Percentiles rank a stretch among this genome's conserved stretches.
These are phyloP conservation scores for Eupithecia abbreviata DNA, from an alignment of 2,888 invertebrate species.

Conservation along the genomic window DNA sequence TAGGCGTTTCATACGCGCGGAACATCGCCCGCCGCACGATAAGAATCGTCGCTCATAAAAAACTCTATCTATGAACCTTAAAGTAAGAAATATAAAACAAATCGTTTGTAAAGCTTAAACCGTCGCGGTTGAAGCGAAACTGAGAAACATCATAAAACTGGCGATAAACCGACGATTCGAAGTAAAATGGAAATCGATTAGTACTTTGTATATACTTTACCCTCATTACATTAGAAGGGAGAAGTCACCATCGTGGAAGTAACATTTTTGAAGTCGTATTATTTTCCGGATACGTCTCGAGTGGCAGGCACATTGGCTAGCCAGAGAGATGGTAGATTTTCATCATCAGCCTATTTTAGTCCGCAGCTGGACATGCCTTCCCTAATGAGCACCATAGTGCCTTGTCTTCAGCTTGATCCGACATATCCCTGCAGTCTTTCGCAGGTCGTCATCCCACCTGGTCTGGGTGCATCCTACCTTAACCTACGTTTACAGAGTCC, in stretches of 20 bases:
- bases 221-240: background rate
- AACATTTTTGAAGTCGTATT: background rate
- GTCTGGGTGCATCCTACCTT: no score
- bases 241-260: background rate
- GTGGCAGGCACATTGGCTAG: background rate
- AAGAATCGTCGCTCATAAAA: background rate
- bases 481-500: no score
- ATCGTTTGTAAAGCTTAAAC: conserved; percentile 22
- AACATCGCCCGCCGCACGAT: no score
- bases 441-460: no score
- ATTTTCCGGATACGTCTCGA: background rate
- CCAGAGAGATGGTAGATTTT: background rate
- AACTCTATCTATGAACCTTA: conserved; percentile 1
- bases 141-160: conserved; percentile 25
- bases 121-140: background rate
- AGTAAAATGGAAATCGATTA: conserved; percentile 18
- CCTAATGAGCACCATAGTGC: no score
- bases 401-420: no score
- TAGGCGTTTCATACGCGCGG: no score
- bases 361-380: no score
- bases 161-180: conserved; percentile 17
- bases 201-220: background rate
- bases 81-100: conserved; percentile 20
- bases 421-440: no score
- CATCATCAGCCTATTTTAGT: no score